Evolutionary conservation across 1,140 invertebrate species (phyloP).

Genomic region (Achroia grisella): DNA sequence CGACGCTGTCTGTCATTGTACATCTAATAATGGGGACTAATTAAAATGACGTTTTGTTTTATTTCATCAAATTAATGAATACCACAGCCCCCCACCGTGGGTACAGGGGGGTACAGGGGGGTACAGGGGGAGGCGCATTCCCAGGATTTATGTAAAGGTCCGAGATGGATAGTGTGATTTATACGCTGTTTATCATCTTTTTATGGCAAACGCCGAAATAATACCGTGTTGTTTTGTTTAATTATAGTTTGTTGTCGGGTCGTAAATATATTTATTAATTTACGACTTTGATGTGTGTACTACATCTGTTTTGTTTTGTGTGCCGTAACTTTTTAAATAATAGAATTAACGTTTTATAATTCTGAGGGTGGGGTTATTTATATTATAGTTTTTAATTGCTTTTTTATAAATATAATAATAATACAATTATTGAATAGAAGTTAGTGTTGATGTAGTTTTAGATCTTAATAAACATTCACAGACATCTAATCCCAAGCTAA

Average conservation of each 20-base stretch:
- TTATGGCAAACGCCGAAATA: constrained; percentile 21
- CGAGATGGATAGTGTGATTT: constrained; percentile 39
- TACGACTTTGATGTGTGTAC: neutral
- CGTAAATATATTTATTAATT: neutral
- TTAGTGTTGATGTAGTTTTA: no score
- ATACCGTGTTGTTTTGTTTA: constrained; percentile 25
- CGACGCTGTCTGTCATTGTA: constrained; percentile 35
- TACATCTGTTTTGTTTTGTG: neutral
- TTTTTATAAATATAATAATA: neutral
- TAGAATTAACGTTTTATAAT: neutral
- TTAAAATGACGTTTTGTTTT: constrained; percentile 57
- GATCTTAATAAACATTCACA: no score
- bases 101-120: neutral
- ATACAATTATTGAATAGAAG: no score
- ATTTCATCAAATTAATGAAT: constrained; percentile 55
- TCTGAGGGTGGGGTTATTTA: neutral
- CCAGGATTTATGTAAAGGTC: constrained; percentile 19
- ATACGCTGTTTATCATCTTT: constrained; percentile 28
- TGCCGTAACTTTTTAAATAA: neutral
- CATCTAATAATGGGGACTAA: constrained; percentile 47
- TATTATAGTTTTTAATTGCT: neutral
- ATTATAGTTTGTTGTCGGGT: constrained; percentile 15
- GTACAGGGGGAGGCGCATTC: constrained; percentile 7
- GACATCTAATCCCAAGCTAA: no score
- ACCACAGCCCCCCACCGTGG: constrained; percentile 19